These are phyloP conservation scores for Drosophila burlai DNA, from an alignment of 1,140 invertebrate species.

Conservation along the genomic window DNA sequence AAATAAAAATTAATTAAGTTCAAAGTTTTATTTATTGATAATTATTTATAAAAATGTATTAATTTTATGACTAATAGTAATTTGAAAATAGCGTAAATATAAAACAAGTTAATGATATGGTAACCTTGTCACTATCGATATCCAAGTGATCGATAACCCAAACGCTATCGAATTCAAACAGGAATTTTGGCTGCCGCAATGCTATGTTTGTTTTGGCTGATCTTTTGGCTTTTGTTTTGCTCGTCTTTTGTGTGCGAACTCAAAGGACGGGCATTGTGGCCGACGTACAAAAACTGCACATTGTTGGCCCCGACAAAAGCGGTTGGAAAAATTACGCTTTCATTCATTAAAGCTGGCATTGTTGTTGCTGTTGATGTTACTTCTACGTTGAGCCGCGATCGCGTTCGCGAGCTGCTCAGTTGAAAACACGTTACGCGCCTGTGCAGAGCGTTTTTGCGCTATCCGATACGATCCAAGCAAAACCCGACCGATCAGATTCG, in stretches of 20 bases:
- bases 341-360: conserved; percentile 76
- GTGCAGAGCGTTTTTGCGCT: conserved; percentile 74
- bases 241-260: conserved; percentile 59
- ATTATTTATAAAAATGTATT: no score
- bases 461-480: conserved; percentile 24
- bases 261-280: conserved; percentile 67
- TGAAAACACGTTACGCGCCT: conserved; percentile 77
- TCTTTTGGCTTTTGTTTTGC: conserved; percentile 40
- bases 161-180: conserved; percentile 14
- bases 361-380: conserved; percentile 46
- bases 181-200: no score
- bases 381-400: conserved; percentile 51
- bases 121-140: no score
- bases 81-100: no score
- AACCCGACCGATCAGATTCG: conserved; percentile 40
- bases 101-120: no score
- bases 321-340: conserved; percentile 68
- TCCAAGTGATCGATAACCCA: conserved; percentile 5
- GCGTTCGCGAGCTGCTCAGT: conserved; percentile 58
- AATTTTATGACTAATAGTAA: no score
- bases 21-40: no score
- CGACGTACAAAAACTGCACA: conserved; percentile 63
- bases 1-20: no score
- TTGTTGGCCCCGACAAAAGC: conserved; percentile 66
- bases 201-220: conserved; percentile 11